These are phyloP conservation scores for Glossosoma conforme DNA, from an alignment of 1,140 invertebrate genomes.

Conservation along the genomic window DNA sequence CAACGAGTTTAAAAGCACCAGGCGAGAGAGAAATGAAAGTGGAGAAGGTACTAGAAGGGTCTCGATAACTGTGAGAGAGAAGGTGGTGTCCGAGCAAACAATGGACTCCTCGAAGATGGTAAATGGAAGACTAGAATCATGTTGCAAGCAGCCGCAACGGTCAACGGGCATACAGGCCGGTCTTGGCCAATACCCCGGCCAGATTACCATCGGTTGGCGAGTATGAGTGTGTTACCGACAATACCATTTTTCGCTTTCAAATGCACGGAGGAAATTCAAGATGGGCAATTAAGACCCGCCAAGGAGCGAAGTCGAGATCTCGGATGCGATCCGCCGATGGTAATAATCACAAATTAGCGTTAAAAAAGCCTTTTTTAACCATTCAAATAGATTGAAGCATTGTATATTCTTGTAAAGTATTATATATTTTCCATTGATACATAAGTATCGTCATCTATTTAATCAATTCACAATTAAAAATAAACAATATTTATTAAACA, in stretches of 20 bases:
- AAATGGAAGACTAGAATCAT: constrained; percentile 6
- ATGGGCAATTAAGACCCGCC: neutral
- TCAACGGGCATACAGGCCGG: constrained; percentile 29
- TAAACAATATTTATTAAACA: too few species aligned
- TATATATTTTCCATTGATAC: too few species aligned
- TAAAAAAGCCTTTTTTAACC: too few species aligned
- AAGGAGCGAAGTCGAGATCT: too few species aligned
- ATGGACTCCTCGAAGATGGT: constrained; percentile 26
- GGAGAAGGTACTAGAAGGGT: constrained; percentile 7
- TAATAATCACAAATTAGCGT: too few species aligned
- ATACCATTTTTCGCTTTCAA: constrained; percentile 4
- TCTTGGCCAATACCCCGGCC: constrained; percentile 19
- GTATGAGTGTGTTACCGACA: neutral
- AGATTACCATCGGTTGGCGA: constrained; percentile 15
- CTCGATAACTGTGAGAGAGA: neutral
- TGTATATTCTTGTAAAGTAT: too few species aligned
- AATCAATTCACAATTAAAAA: too few species aligned
- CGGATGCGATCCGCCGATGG: too few species aligned
- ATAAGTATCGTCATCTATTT: too few species aligned
- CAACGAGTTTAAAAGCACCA: constrained; percentile 1
- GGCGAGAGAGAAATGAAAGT: constrained; percentile 15
- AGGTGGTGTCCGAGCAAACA: constrained; percentile 14
- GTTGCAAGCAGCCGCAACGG: constrained; percentile 25
- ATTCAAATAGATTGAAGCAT: too few species aligned
- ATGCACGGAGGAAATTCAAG: constrained; percentile 2